A percentile compares a stretch with the other conserved stretches of the same genome.
Conservation (phyloP, 35 echinoderm and acorn worm species). For the Antedon bifida region DNA sequence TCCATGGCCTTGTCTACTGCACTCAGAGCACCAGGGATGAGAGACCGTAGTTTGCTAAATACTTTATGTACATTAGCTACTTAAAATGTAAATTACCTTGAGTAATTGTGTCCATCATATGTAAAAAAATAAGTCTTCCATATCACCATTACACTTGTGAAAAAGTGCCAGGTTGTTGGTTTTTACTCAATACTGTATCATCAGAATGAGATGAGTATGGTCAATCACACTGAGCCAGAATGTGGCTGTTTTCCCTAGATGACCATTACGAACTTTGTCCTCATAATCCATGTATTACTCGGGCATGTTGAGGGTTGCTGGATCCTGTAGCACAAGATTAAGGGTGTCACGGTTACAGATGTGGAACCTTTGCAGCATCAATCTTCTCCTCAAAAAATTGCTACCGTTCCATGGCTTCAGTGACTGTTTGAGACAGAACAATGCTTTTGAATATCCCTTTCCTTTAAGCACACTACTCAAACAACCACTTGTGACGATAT, state of each 20-base stretch:
- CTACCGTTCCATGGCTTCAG: constrained; percentile 35
- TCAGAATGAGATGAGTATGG: constrained; percentile 26
- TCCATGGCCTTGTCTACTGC: constrained; percentile 41
- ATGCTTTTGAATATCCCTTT: constrained; percentile 29
- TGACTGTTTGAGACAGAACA: constrained; percentile 42
- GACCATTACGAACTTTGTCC: constrained; percentile 35
- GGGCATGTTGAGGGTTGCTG: constrained; percentile 6
- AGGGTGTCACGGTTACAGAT: constrained; percentile 23
- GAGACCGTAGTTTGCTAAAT: no score
- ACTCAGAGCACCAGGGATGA: constrained; percentile 21
- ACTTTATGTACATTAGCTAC: no score
- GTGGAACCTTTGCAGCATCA: constrained; percentile 9
- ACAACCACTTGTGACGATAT: constrained; percentile 30
- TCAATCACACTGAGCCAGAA: constrained; percentile 56
- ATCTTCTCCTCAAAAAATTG: constrained; percentile 33
- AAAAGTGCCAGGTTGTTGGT: constrained; percentile 18
- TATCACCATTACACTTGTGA: constrained; percentile 6
- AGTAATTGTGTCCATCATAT: constrained; percentile 3
- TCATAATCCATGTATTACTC: constrained; percentile 7
- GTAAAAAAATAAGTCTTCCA: constrained; percentile 7
- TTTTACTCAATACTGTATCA: constrained; percentile 44
- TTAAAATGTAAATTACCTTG: background rate
- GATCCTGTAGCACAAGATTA: constrained; percentile 22
- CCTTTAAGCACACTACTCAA: constrained; percentile 28
- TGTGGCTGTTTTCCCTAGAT: constrained; percentile 38